A percentile compares a stretch with the other conserved stretches of the same genome.
Conservation (phyloP, 2,797 vertebrate genomes). For the Gymnodraco acuticeps region DNA sequence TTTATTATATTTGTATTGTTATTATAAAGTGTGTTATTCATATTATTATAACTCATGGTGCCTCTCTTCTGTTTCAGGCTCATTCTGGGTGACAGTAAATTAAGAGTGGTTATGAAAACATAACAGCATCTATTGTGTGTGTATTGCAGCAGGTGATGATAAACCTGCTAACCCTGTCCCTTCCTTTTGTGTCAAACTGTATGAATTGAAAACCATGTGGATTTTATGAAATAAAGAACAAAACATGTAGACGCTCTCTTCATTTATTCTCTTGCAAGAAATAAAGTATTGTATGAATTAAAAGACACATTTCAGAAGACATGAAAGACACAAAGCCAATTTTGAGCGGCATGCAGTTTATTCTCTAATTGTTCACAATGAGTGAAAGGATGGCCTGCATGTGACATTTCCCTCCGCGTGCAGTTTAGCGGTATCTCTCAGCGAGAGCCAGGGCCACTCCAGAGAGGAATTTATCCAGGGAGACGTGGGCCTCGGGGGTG, state of each 20-base stretch:
- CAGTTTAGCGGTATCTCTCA: constrained; percentile 88
- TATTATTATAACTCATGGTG: neutral
- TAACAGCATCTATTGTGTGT: constrained; percentile 19
- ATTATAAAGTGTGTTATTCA: too few relatives aligned
- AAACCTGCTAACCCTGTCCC: neutral
- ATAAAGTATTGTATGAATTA: neutral
- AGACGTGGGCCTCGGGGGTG: constrained; percentile 81
- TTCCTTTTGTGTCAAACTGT: neutral
- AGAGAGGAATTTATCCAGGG: constrained; percentile 89
- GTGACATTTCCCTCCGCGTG: neutral
- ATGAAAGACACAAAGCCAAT: neutral
- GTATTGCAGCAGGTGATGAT: neutral
- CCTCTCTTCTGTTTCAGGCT: constrained; percentile 66
- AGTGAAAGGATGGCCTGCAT: neutral
- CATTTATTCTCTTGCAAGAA: neutral
- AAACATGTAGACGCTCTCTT: neutral
- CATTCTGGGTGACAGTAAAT: constrained; percentile 80
- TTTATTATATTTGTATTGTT: too few relatives aligned
- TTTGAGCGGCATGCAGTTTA: constrained; percentile 39
- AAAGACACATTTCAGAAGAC: neutral
- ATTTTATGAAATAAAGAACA: constrained; percentile 36
- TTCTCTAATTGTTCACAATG: constrained; percentile 25
- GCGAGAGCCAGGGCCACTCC: constrained; percentile 78
- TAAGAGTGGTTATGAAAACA: constrained; percentile 76
- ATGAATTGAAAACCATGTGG: neutral